Conservation (phyloP, 2,797 vertebrate species). For the Sciurus vulgaris region DNA sequence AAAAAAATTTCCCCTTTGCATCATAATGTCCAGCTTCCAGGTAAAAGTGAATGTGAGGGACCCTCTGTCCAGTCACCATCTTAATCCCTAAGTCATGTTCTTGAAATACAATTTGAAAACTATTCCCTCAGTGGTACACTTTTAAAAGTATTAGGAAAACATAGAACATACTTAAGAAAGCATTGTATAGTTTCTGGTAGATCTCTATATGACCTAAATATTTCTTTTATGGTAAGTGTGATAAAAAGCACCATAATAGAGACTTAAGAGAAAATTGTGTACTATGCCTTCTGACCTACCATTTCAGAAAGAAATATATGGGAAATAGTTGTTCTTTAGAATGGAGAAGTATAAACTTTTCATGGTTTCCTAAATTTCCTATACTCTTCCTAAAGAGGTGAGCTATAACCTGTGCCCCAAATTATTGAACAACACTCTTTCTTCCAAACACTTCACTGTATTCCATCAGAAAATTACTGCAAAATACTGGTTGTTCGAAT, state of each 20-base stretch:
- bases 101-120: slow-evolving; percentile 43
- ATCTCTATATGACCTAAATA: slow-evolving; percentile 29
- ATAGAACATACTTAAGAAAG: slow-evolving; percentile 23
- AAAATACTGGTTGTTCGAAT: slow-evolving; percentile 59
- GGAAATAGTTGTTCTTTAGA: slow-evolving; percentile 28
- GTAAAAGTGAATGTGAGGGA: slow-evolving; percentile 10
- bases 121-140: neutral
- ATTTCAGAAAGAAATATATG: slow-evolving; percentile 48
- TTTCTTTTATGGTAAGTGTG: neutral
- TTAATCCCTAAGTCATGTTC: neutral
- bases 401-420: neutral
- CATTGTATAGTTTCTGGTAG: neutral
- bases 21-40: neutral
- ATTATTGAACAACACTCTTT: slow-evolving; percentile 27
- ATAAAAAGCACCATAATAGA: neutral
- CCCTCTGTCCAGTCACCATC: neutral
- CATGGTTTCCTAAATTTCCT: slow-evolving; percentile 44
- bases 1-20: neutral
- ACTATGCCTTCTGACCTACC: neutral
- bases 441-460: slow-evolving; percentile 49
- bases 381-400: slow-evolving; percentile 1
- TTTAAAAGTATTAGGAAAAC: slow-evolving; percentile 10
- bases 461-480: slow-evolving; percentile 60
- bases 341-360: slow-evolving; percentile 29
- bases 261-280: neutral